A percentile compares a stretch with the other conserved stretches of the same genome.
Conservation (phyloP, 2,797 vertebrate species). For the Chromobotia macracanthus region DNA sequence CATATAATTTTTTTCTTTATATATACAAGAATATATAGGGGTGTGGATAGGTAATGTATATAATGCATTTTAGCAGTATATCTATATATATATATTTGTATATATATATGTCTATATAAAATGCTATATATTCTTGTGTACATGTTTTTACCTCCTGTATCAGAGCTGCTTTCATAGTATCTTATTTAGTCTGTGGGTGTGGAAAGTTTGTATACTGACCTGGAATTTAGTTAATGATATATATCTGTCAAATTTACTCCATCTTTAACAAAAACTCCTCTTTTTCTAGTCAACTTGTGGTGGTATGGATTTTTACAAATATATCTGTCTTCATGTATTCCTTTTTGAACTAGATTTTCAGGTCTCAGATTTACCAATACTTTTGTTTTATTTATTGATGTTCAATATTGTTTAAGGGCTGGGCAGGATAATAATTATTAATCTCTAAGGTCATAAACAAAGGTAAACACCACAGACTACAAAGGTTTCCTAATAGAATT, state of each 20-base stretch:
- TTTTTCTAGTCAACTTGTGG: neutral
- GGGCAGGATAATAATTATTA: slow-evolving; percentile 2
- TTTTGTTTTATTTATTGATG: neutral
- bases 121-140: too few species aligned
- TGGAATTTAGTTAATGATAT: neutral
- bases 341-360: neutral
- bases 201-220: neutral
- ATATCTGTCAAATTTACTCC: neutral
- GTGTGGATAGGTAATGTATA: too few species aligned
- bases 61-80: too few species aligned
- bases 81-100: too few species aligned
- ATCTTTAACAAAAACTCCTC: neutral
- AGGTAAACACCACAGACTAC: neutral
- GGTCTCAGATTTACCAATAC: neutral
- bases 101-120: too few species aligned
- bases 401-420: neutral
- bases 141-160: too few species aligned
- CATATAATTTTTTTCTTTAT: too few species aligned
- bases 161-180: neutral
- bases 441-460: neutral
- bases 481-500: neutral
- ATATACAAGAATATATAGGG: too few species aligned
- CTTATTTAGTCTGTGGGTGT: neutral
- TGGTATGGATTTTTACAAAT: neutral
- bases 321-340: neutral